Base-by-base conservation (phyloP, 2,888 invertebrate species). In the Sesamia inferens region DNA sequence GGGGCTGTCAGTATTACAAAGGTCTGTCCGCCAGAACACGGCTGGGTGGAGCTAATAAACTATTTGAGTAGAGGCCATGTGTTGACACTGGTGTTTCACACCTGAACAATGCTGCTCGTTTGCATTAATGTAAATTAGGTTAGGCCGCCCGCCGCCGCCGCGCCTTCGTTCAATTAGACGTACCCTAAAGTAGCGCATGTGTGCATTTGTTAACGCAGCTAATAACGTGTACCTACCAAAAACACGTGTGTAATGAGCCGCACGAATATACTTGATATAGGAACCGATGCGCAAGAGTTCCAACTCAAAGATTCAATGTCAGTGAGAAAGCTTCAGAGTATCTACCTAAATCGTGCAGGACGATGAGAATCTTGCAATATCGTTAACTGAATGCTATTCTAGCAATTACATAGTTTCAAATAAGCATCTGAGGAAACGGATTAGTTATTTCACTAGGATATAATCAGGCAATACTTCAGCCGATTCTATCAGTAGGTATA, bases 81-180 rank as follows among this genome's bases (percentile, higher is more conserved):
- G 96, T 96, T 96, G 96, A 96, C 96, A 96, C 95, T 95, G 93
- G 94, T 94, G 94, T 94, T 96, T 96, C 95, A 95, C 96, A 96
- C 96, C 95, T 95, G 96, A 95, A 96, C 96, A 96, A 96, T 95
- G 95, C 95, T 93, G 87, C 95, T 96, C 96, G 96, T 96, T 96
- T 96, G 94, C 96, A 96, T 96, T 95, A 95, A 96, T 96, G 95
- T 96, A 96, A 96, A 96, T 96, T 96, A 95, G 95, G 95, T 95
- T 95, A 96, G 94, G 94, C 90, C 87, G 87, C 80, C 89, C 87
- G 87, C 86, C 91, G 92, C 92, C 90, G 92, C 91, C 91, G 93
- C 94, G 94, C 95, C 95, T 94, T 95, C 95, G 90, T 94, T 94
- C 95, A 95, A 95, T 96, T 96, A 96, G 95, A 95, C 89, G 93